Percentiles rank a stretch among this genome's conserved stretches.
phyloP scores from a whole-genome alignment of 1,140 invertebrate species.

The Aethina tumida region DNA sequence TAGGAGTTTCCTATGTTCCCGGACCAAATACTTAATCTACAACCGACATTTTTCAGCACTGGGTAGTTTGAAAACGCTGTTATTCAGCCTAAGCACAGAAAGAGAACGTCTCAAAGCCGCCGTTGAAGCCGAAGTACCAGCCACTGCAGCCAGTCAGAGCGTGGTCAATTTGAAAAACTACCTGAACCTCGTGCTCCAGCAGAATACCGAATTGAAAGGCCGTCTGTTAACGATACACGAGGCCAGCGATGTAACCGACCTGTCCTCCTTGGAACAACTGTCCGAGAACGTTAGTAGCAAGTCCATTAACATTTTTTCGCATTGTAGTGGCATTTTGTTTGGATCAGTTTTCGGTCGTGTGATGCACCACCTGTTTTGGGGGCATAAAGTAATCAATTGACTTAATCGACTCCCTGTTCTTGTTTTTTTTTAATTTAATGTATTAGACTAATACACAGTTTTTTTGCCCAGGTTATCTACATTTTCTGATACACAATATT shows the following conservation, averaged over 20 bases:
- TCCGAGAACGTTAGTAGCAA: constrained; percentile 38
- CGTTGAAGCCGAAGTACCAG: constrained; percentile 39
- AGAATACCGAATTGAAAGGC: constrained; percentile 60
- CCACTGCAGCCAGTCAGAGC: constrained; percentile 23
- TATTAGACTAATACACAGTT: too few species aligned
- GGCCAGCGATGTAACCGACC: constrained; percentile 46
- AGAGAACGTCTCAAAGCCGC: constrained; percentile 48
- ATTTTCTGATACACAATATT: too few species aligned
- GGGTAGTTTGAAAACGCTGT: constrained; percentile 40
- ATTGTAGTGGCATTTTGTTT: too few species aligned
- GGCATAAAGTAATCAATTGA: too few species aligned
- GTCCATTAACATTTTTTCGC: neutral
- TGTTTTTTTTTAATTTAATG: too few species aligned
- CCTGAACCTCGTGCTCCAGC: constrained; percentile 55
- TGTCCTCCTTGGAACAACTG: constrained; percentile 41
- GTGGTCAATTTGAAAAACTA: constrained; percentile 46
- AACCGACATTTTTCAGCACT: constrained; percentile 39
- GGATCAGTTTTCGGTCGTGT: too few species aligned
- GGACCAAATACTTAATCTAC: too few species aligned
- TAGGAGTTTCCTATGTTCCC: too few species aligned
- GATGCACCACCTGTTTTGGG: too few species aligned
- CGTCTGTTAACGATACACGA: constrained; percentile 58
- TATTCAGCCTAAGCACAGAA: constrained; percentile 48
- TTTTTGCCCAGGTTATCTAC: too few species aligned
- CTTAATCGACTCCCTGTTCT: too few species aligned